Conservation (phyloP, 2,888 invertebrate genomes). For the Julus scanicus region DNA sequence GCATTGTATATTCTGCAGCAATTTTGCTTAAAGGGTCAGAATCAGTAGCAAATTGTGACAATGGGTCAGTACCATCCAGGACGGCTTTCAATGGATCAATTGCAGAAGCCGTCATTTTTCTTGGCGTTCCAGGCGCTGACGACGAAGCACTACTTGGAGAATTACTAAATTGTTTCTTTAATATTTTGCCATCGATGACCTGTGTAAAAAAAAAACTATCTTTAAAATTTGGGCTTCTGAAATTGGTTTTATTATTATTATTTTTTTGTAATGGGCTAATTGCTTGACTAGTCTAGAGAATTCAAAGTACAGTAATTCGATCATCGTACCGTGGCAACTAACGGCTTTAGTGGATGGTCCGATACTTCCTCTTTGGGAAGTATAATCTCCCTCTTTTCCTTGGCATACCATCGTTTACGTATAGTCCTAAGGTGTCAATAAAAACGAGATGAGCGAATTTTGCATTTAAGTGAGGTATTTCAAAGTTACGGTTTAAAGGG, state of each 20-base stretch:
- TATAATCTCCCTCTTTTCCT: slow-evolving; percentile 61
- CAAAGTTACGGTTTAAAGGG: background rate
- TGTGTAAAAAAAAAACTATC: slow-evolving; percentile 59
- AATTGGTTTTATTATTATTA: too few relatives aligned
- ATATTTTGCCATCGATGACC: slow-evolving; percentile 63
- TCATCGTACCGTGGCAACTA: slow-evolving; percentile 9
- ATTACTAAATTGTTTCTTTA: slow-evolving; percentile 59
- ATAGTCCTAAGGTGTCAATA: slow-evolving; percentile 62
- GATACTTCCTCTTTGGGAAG: slow-evolving; percentile 61
- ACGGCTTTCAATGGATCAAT: slow-evolving; percentile 65
- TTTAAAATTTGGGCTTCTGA: too few relatives aligned
- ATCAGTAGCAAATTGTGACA: slow-evolving; percentile 75
- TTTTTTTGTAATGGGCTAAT: too few relatives aligned
- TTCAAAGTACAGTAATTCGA: background rate
- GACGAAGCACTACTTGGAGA: slow-evolving; percentile 60
- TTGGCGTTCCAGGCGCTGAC: slow-evolving; percentile 60
- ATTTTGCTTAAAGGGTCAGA: slow-evolving; percentile 72
- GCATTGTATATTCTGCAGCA: slow-evolving; percentile 60
- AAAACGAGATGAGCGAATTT: background rate
- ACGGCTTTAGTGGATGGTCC: slow-evolving; percentile 65
- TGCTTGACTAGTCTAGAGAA: too few relatives aligned
- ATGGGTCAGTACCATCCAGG: slow-evolving; percentile 79
- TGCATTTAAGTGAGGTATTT: background rate
- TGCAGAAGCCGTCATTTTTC: slow-evolving; percentile 59
- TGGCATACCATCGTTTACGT: slow-evolving; percentile 62